Evolutionary conservation across 1,140 invertebrate genomes (phyloP).

Genomic region (Drosophila pallidifrons): DNA sequence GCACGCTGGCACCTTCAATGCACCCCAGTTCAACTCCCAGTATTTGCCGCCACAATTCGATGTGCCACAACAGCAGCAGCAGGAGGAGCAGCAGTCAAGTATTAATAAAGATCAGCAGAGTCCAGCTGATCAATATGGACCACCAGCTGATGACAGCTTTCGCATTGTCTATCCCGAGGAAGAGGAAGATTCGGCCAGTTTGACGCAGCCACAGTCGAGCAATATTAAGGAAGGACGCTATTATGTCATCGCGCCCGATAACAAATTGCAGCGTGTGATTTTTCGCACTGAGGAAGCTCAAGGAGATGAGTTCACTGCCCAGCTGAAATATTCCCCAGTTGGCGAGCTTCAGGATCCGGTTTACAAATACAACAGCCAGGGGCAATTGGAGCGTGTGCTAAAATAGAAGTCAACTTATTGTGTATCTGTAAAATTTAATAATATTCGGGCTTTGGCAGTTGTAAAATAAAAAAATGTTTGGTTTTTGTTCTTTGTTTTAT

Average conservation of each 20-base stretch:
- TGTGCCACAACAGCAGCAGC: constrained; percentile 16
- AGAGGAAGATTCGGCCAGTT: constrained; percentile 35
- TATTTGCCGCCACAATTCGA: constrained; percentile 34
- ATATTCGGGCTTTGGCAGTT: background rate
- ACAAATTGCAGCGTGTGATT: constrained; percentile 70
- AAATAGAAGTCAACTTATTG: constrained; percentile 34
- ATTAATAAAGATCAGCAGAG: background rate
- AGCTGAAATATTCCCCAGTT: constrained; percentile 73
- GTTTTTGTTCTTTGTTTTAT: constrained; percentile 83
- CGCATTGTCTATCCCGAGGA: constrained; percentile 69
- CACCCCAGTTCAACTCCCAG: constrained; percentile 3
- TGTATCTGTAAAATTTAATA: background rate
- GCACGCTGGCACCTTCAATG: constrained; percentile 45
- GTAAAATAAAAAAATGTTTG: constrained; percentile 16
- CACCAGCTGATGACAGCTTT: constrained; percentile 52
- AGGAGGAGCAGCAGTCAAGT: background rate
- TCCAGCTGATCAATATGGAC: constrained; percentile 58
- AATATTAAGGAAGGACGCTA: constrained; percentile 67
- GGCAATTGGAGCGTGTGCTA: constrained; percentile 71
- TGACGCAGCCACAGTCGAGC: background rate
- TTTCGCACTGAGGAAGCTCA: constrained; percentile 56
- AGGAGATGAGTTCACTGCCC: constrained; percentile 73
- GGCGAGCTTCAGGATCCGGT: constrained; percentile 78
- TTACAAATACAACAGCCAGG: constrained; percentile 72
- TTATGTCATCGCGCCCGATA: constrained; percentile 71